These are phyloP conservation scores for Zygogramma bicolorata DNA, from an alignment of 2,888 invertebrate genomes.

Conservation along the genomic window DNA sequence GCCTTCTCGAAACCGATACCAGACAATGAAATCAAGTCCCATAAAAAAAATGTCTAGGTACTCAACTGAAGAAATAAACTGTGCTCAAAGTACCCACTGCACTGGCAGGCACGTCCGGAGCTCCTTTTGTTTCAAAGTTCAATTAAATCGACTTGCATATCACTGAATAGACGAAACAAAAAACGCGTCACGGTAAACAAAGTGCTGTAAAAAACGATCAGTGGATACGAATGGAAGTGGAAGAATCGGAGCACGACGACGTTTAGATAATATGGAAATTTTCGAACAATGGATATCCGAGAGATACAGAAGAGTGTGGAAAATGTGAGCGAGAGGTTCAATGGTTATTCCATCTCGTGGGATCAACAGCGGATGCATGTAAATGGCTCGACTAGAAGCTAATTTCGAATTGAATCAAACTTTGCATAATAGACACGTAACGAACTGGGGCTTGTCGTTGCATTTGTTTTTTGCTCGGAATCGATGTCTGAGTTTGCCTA, in stretches of 20 bases:
- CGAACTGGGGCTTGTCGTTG: not conserved
- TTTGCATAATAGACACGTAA: not conserved
- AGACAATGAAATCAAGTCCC: too few relatives aligned
- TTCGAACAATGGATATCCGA: slow-evolving; percentile 26
- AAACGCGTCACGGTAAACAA: slow-evolving; percentile 4
- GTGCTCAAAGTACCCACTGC: too few relatives aligned
- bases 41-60: not conserved
- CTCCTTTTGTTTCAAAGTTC: not conserved
- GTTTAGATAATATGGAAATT: slow-evolving; percentile 39
- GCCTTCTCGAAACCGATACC: too few relatives aligned
- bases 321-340: slow-evolving; percentile 21
- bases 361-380: slow-evolving; percentile 32
- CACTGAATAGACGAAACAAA: not conserved
- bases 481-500: not conserved
- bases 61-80: not conserved
- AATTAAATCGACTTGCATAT: not conserved
- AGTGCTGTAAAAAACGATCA: slow-evolving; percentile 22
- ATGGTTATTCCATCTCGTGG: slow-evolving; percentile 29
- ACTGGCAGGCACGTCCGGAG: too few relatives aligned
- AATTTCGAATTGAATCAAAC: slow-evolving; percentile 31
- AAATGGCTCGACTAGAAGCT: slow-evolving; percentile 28
- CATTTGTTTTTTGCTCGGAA: not conserved
- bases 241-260: slow-evolving; percentile 35
- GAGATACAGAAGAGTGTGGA: slow-evolving; percentile 20
- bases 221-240: slow-evolving; percentile 31